These are phyloP conservation scores for Dolichotis patagonum DNA, from an alignment of 2,113 vertebrate genomes.

Conservation along the genomic window DNA sequence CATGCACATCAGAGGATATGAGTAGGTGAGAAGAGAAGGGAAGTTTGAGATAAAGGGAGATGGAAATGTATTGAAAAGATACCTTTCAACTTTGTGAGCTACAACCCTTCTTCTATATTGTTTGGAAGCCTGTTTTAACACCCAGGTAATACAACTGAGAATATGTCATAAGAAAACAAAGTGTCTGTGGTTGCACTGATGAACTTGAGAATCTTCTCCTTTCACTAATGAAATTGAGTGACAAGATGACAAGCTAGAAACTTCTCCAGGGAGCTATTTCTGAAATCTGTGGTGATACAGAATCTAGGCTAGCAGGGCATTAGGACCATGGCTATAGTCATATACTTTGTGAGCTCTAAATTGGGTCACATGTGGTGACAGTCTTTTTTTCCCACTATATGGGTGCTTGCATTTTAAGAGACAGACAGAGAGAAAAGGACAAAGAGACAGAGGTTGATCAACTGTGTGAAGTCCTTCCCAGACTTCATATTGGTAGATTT, in stretches of 20 bases:
- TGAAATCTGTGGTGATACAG: neutral
- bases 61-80: neutral
- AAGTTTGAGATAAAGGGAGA: neutral
- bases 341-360: conserved; percentile 54
- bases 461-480: neutral
- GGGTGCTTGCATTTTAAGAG: no score
- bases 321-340: conserved; percentile 9
- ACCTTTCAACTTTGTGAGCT: neutral
- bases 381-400: neutral
- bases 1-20: neutral
- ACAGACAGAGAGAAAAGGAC: neutral
- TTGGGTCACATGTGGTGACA: neutral
- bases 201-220: neutral
- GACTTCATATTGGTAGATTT: neutral
- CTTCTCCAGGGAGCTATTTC: conserved; percentile 10
- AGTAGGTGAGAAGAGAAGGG: neutral
- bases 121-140: neutral
- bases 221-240: conserved; percentile 8
- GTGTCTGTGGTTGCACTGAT: neutral
- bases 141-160: neutral
- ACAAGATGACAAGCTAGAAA: conserved; percentile 23
- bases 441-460: neutral
- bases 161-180: neutral
- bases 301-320: conserved; percentile 38
- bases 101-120: neutral